A percentile compares a stretch with the other conserved stretches of the same genome.
Evolutionary conservation across 2,888 invertebrate species (phyloP).

Genomic region (Linnaemya vulpina): DNA sequence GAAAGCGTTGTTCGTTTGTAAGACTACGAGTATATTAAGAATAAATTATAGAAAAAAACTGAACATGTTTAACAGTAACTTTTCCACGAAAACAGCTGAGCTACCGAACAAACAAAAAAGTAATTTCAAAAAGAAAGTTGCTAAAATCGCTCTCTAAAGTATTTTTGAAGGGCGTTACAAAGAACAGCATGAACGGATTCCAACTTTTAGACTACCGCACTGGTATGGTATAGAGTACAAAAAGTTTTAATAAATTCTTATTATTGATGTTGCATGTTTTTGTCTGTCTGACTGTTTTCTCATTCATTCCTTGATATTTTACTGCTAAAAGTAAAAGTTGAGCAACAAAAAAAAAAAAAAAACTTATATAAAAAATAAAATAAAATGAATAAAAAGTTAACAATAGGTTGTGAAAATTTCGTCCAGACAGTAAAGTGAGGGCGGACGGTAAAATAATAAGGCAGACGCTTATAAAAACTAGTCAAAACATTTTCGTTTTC

Average conservation of each 20-base stretch:
- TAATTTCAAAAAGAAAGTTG: no score
- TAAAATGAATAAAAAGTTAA: conserved; percentile 41
- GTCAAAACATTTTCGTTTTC: conserved; percentile 46
- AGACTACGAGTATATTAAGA: no score
- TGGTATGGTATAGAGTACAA: background rate
- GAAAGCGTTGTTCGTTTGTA: no score
- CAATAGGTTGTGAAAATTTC: conserved; percentile 62
- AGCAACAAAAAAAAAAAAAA: conserved; percentile 32
- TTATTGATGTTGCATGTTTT: conserved; percentile 66
- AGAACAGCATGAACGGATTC: background rate
- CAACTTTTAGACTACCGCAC: no score
- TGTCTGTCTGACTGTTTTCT: conserved; percentile 20
- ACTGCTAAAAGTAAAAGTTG: conserved; percentile 65
- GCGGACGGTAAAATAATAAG: conserved; percentile 47
- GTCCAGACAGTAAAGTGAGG: conserved; percentile 62
- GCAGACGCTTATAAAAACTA: conserved; percentile 58
- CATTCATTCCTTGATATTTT: conserved; percentile 43
- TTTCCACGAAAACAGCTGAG: no score
- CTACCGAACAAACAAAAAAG: no score
- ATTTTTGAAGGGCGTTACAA: background rate
- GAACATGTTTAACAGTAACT: no score
- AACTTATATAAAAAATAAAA: background rate
- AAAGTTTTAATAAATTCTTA: conserved; percentile 53
- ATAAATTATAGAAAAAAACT: no score
- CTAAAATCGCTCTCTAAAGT: no score